These are phyloP conservation scores for Lycocerus yunnanus DNA, from an alignment of 2,888 invertebrate species.

Conservation along the genomic window DNA sequence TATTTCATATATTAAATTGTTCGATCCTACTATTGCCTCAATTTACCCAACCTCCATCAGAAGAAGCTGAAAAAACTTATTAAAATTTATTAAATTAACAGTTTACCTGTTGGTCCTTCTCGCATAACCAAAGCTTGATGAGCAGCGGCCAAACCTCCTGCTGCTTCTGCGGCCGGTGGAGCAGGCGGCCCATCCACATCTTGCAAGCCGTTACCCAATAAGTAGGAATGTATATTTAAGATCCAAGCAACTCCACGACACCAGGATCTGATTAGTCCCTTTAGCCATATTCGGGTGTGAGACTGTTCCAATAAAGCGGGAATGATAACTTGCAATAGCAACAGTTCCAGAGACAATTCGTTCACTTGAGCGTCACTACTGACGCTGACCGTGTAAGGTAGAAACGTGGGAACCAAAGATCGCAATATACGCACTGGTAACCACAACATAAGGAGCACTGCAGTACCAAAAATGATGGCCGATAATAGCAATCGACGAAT, in stretches of 20 bases:
- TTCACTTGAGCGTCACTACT: constrained; percentile 86
- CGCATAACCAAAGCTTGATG: constrained; percentile 89
- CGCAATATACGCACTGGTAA: constrained; percentile 88
- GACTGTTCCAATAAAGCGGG: constrained; percentile 96
- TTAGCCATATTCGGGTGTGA: constrained; percentile 93
- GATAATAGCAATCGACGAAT: constrained; percentile 89
- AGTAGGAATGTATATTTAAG: constrained; percentile 86
- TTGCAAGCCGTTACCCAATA: constrained; percentile 71
- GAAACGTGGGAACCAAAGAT: constrained; percentile 79
- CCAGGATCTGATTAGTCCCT: constrained; percentile 86
- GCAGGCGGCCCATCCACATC: constrained; percentile 42
- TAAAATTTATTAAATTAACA: not conserved
- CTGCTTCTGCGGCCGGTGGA: constrained; percentile 48
- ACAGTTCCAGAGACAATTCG: constrained; percentile 90
- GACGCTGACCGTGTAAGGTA: constrained; percentile 91
- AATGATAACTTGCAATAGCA: constrained; percentile 90
- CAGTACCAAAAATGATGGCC: constrained; percentile 94
- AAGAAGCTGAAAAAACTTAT: too few relatives aligned
- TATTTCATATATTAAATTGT: too few relatives aligned
- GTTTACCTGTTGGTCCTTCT: constrained; percentile 61
- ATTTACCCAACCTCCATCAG: too few relatives aligned
- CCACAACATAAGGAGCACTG: constrained; percentile 95
- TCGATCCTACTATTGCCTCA: too few relatives aligned
- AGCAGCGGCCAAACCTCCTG: constrained; percentile 71
- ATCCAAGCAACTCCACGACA: constrained; percentile 82